phyloP scores from a whole-genome alignment of 1,140 invertebrate species.

The Pseudomyrmex flavicornis region DNA sequence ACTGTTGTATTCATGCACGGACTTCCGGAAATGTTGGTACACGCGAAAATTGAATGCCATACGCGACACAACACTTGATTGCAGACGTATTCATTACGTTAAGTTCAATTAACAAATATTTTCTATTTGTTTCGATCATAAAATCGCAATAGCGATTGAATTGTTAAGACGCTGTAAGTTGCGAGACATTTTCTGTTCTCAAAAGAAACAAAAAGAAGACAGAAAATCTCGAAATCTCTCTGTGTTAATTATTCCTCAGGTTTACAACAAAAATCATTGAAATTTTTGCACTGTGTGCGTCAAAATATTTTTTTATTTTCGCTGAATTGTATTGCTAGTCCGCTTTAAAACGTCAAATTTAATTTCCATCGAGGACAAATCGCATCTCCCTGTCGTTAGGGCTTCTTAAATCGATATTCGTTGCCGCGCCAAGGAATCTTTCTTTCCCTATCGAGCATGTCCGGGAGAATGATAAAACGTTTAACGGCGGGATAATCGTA shows the following conservation, averaged over 20 bases:
- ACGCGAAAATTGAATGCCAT: conserved; percentile 62
- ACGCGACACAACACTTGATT: conserved; percentile 57
- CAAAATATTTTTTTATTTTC: neutral
- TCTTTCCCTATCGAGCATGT: conserved; percentile 34
- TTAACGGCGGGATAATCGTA: conserved; percentile 54
- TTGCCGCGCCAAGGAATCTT: neutral
- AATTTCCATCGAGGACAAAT: conserved; percentile 39
- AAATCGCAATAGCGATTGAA: no score
- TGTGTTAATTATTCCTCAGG: no score
- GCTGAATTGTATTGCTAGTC: neutral
- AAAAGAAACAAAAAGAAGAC: neutral
- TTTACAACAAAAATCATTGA: no score
- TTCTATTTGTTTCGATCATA: neutral
- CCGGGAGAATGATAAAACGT: conserved; percentile 51
- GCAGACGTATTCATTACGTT: neutral
- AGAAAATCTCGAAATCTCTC: no score
- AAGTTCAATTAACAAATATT: conserved; percentile 5
- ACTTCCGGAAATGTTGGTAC: neutral
- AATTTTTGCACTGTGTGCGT: no score
- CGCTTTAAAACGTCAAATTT: conserved; percentile 20
- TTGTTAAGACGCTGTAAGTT: no score
- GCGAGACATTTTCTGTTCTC: neutral
- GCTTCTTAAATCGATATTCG: conserved; percentile 45
- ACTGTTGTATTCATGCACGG: neutral
- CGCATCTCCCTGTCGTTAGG: conserved; percentile 6